These are phyloP conservation scores for Ditylenchus weischeri DNA, from an alignment of 2,888 invertebrate species.

Conservation along the genomic window DNA sequence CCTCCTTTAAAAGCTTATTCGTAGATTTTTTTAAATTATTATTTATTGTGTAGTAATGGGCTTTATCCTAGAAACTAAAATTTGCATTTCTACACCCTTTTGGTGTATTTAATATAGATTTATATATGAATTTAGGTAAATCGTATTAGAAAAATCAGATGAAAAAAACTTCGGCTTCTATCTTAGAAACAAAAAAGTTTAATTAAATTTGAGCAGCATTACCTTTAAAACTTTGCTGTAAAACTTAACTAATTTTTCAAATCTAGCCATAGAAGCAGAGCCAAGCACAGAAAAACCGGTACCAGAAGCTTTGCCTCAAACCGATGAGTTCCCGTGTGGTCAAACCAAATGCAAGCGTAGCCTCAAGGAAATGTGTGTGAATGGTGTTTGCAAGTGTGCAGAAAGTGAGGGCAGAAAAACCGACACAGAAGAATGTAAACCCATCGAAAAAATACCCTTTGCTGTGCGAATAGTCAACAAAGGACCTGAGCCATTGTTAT, in stretches of 20 bases:
- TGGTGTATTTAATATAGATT: no score
- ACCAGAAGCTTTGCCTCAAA: slow-evolving; percentile 4
- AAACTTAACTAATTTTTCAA: no score
- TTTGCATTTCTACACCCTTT: no score
- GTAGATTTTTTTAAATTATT: no score
- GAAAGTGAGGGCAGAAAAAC: slow-evolving; percentile 40
- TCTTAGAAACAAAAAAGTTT: no score
- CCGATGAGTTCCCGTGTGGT: slow-evolving; percentile 19
- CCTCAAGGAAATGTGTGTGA: slow-evolving; percentile 44
- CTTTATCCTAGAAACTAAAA: no score
- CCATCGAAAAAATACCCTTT: slow-evolving; percentile 43
- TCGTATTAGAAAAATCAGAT: no score
- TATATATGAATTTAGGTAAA: no score
- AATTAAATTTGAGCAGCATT: no score
- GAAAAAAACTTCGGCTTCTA: no score
- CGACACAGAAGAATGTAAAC: slow-evolving; percentile 41
- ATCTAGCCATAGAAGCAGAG: slow-evolving; percentile 37
- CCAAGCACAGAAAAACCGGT: slow-evolving; percentile 27
- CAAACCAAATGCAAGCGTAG: slow-evolving; percentile 16
- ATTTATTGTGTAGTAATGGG: no score
- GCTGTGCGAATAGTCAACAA: slow-evolving; percentile 43
- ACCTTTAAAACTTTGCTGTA: no score
- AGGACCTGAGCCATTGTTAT: slow-evolving; percentile 43
- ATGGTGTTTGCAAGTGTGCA: slow-evolving; percentile 47
- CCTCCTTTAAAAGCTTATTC: background rate